Evolutionary conservation across 1,140 invertebrate species (phyloP).

Genomic region (Heliconius himera): DNA sequence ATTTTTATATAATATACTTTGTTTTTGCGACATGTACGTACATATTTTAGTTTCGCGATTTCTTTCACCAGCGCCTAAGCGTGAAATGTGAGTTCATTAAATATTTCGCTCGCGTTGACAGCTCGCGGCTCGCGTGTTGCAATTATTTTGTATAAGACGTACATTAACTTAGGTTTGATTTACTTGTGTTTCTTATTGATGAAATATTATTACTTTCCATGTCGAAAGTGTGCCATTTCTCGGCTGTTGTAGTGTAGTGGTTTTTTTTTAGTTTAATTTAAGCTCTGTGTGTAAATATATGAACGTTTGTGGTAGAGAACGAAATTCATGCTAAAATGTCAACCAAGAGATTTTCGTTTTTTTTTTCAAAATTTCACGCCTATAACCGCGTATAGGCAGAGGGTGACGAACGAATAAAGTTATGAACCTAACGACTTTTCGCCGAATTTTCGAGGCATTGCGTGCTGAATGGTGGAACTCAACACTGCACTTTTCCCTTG

Average conservation of each 20-base stretch:
- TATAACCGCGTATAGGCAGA: too few species aligned
- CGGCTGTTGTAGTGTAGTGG: background rate
- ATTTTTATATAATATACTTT: too few species aligned
- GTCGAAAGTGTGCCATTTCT: background rate
- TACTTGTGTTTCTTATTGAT: background rate
- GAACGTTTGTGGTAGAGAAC: too few species aligned
- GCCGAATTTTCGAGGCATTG: too few species aligned
- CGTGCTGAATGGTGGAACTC: too few species aligned
- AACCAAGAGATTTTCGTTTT: too few species aligned
- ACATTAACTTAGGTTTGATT: slow-evolving; percentile 15
- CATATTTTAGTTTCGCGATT: background rate
- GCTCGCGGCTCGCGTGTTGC: slow-evolving; percentile 14
- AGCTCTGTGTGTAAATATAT: background rate
- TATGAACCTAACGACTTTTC: too few species aligned
- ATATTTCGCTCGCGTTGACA: slow-evolving; percentile 21
- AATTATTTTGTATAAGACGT: background rate
- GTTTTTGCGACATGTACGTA: too few species aligned
- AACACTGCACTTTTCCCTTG: too few species aligned
- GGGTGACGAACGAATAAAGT: too few species aligned
- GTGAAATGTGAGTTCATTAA: slow-evolving; percentile 15
- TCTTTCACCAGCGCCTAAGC: background rate
- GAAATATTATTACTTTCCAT: slow-evolving; percentile 15
- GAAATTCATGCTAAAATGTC: too few species aligned
- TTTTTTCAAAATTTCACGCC: too few species aligned
- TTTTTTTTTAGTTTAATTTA: background rate